Evolutionary conservation across 2,797 vertebrate species (phyloP), one percentile per base, ranked within the genome.

Genomic region (Syngnathus acus): DNA sequence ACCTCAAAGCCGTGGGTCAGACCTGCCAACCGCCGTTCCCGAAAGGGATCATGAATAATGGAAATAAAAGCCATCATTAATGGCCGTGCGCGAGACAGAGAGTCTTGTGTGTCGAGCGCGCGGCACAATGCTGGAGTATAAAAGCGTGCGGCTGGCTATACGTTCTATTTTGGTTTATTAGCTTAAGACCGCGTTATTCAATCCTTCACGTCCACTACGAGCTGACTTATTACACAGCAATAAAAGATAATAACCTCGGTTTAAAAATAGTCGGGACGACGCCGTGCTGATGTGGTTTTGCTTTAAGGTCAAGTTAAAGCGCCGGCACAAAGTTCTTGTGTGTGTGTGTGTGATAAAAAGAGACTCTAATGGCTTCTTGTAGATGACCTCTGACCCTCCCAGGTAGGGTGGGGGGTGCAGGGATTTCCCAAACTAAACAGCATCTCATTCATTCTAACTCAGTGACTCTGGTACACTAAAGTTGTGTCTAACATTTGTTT

Each of bases 251-350:
- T 62, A 62, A 62, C 60, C 55, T 21, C 37, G 19, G 39, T 62
- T 45, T 62, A 45, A 62, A 43, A 62, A 62, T 62, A 62, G 42
- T 42, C 13, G 14, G 60, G 23, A 17, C n/a, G 42, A 62, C 21
- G 40, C 60, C 0, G 40, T 7, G 32, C 26, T 57, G 21, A 62
- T 62, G 60, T 43, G 60, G 60, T 62, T 62, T 62, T 14, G 21
- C 60, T 62, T 62, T 23, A 62, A 62, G 42, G 60, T 62, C 60
- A 62, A 62, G 42, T 45, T 45, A 62, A 65, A 65, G 64, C n/a
- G 37, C 26, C 19, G 19, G 13, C 37, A 54, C 16, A 65, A 65
- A 16, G 42, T 62, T n/a, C 42, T 11, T 43, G 21, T 65, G 63
- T 53, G 48, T 62, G 61, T 10, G 40, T 5, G 13, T 13, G 13